Percentiles rank a stretch among this genome's conserved stretches.
Conservation (phyloP, 2,888 invertebrate genomes). For the Eulithis testata region DNA sequence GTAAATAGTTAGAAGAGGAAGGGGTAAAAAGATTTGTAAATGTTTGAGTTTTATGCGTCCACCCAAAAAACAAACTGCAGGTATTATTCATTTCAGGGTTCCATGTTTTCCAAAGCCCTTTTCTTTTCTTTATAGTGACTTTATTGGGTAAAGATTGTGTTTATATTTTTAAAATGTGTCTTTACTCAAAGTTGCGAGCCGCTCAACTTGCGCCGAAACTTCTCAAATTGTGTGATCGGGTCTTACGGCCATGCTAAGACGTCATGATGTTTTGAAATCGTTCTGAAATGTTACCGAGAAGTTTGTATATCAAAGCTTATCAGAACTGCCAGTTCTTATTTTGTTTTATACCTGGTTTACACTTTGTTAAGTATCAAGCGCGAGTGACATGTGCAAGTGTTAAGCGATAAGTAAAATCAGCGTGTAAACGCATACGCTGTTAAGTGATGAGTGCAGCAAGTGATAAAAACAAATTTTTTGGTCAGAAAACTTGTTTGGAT, state of each 20-base stretch:
- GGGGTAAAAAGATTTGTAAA: background rate
- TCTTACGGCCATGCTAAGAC: conserved; percentile 57
- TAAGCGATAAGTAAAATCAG: too few relatives aligned
- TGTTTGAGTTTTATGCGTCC: conserved; percentile 17
- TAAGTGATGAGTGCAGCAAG: too few relatives aligned
- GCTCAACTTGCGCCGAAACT: conserved; percentile 28
- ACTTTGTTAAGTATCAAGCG: too few relatives aligned
- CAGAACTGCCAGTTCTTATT: conserved; percentile 30
- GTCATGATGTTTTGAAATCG: conserved; percentile 50
- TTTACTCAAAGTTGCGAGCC: conserved; percentile 19
- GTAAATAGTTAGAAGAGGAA: too few relatives aligned
- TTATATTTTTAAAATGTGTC: conserved; percentile 16
- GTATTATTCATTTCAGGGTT: conserved; percentile 16
- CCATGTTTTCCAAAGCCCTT: conserved; percentile 26
- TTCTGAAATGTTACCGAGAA: conserved; percentile 43
- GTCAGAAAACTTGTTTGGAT: too few relatives aligned
- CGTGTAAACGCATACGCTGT: too few relatives aligned
- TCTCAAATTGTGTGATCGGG: conserved; percentile 58
- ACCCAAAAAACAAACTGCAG: conserved; percentile 24
- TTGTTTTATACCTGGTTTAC: conserved; percentile 11
- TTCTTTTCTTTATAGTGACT: conserved; percentile 25
- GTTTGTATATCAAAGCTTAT: conserved; percentile 24
- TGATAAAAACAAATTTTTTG: too few relatives aligned
- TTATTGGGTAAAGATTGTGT: conserved; percentile 37
- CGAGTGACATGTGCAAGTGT: too few relatives aligned